phyloP scores from a whole-genome alignment of 1,140 invertebrate genomes.

The Lordiphosa mommai region DNA sequence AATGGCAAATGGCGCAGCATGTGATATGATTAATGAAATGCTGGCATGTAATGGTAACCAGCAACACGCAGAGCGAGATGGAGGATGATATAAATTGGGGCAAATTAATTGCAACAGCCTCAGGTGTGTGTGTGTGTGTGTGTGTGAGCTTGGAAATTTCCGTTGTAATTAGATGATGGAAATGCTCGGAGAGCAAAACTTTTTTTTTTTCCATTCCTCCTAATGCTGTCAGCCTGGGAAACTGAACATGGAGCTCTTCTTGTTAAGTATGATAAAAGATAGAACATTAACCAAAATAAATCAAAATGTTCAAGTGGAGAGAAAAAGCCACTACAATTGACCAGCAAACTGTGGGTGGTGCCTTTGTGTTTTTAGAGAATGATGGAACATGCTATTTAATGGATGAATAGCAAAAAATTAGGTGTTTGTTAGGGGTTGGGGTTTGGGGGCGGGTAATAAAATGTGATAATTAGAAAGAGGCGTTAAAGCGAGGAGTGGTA shows the following conservation, averaged over 20 bases:
- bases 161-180: constrained; percentile 72
- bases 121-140: constrained; percentile 44
- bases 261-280: constrained; percentile 55
- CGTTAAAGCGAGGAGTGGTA: too few species aligned
- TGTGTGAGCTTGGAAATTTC: constrained; percentile 41
- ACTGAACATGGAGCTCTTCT: constrained; percentile 33
- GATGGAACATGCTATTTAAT: constrained; percentile 29
- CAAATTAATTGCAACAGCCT: constrained; percentile 75
- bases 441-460: too few species aligned
- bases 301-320: constrained; percentile 43
- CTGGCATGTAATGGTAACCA: constrained; percentile 63
- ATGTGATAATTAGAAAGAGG: too few species aligned
- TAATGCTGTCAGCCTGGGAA: constrained; percentile 27
- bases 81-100: constrained; percentile 71
- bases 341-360: constrained; percentile 48
- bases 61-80: constrained; percentile 32
- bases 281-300: constrained; percentile 55
- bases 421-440: too few species aligned
- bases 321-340: constrained; percentile 27
- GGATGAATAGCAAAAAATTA: constrained; percentile 19
- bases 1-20: constrained; percentile 67
- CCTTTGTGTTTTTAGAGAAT: constrained; percentile 18
- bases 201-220: constrained; percentile 41
- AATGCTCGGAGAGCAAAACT: constrained; percentile 28
- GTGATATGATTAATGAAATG: constrained; percentile 76